Base-by-base conservation (phyloP, 2,888 invertebrate genomes). In the Eristalis intricaria region DNA sequence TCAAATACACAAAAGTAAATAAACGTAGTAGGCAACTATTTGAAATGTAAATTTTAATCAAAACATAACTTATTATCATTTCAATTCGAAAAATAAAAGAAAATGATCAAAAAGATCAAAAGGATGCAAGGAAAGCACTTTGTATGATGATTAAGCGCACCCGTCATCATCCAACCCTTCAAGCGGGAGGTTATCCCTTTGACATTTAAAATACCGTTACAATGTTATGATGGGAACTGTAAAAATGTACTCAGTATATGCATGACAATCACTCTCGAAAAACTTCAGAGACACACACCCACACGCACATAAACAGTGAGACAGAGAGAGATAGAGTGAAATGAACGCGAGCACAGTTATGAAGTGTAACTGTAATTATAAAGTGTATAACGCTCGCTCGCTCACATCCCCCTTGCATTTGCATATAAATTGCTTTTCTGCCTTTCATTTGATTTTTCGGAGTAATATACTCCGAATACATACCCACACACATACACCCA, bases 341-440 rank as follows among this genome's bases (percentile, higher is more conserved):
- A 50, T 19, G 50, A 50, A 50, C 50, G 50, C 50, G 50, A 50
- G 19, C 50, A 50, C 50, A 50, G 50, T 50, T 50, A 50, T 50
- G 50, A 50, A 50, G 50, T 50, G 50, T 50, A 50, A 50, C 50
- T 22, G 77, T 82, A 85, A 85, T 85, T 85, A 85, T 73, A 82
- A 64, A 73, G 76, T 76, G 60, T 70, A 23, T 32, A 32, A 32
- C 64, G 58, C 29, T 70, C 66, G 32, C 32, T 32, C 32, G 32
- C 32, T 75, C 71, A 64, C 75, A 76, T 73, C 65, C 77, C 50
- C 50, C 50, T n/a, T 63, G 69, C 80, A 89, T 89, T 89, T 89
- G 89, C 89, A 89, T 89, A 89, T 88, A 89, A 88, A 89, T 89
- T 89, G 89, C 71, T 88, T 89, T 88, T 79, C 68, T 56, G 61